Base-by-base conservation (phyloP, 2,797 vertebrate species). In the Odontamblyopus lacepedii region DNA sequence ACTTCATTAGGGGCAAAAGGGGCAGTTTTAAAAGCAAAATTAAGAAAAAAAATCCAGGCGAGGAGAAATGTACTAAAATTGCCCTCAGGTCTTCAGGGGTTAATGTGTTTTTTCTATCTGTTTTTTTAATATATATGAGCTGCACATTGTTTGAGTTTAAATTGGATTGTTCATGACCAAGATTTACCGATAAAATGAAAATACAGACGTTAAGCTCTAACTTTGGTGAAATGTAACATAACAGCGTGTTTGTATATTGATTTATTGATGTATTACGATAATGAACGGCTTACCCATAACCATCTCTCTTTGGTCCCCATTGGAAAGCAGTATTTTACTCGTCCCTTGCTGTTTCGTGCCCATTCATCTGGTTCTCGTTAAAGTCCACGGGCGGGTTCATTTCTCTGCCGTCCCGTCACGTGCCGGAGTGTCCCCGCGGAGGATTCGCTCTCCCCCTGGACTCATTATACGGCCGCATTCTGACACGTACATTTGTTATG, bases 281-380 rank as follows among this genome's bases (percentile, higher is more conserved):
- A 15, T 3, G 13, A 16, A 48, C 44, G 16, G 41, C 41, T 44
- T 13, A 44, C 2, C 41, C 41, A 12, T 44, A 13, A 44, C 41
- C 38, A 13, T 44, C 11, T 48, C 13, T 48, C 44, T 15, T 48
- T 48, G 44, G 44, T 48, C 13, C 44, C 15, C 5, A 57, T 15
- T 11, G 26, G 56, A 57, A 26, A 27, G 23, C 56, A 27, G 56
- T 38, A n/a, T 35, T 63, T 63, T 35, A 19, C 16, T 2, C 38
- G 9, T 19, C 57, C 15, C 57, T 18, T 5, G 57, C 9, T 35
- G 19, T 32, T 9, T 38, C 32, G 11, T 35, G 61, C 63, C 30
- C 29, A 5, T 76, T 50, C 69, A 30, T 77, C 62, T 72, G 32
- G 30, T n/a, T 51, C 69, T 83, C 53, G 9, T 77, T 78, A 66